A percentile compares a stretch with the other conserved stretches of the same genome.
These are phyloP conservation scores for Tenodera sinensis DNA, from an alignment of 2,888 invertebrate genomes.

Conservation along the genomic window DNA sequence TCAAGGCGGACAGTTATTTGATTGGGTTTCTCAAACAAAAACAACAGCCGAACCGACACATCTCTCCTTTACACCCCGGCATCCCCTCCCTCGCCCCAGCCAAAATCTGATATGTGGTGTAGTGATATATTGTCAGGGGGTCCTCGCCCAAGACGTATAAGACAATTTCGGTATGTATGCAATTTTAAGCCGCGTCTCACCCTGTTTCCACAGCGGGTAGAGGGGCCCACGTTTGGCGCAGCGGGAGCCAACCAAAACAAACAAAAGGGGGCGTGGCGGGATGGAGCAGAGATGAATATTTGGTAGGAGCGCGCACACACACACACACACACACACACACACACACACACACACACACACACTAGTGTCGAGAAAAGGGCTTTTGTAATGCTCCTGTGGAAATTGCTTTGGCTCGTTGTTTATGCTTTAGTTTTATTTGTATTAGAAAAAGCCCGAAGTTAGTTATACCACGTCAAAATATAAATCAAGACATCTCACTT, in stretches of 20 bases:
- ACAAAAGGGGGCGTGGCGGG: background rate
- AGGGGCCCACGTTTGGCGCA: background rate
- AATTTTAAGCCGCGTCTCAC: background rate
- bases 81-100: too few relatives aligned
- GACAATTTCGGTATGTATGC: constrained; percentile 9
- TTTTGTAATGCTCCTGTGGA: constrained; percentile 9
- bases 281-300: background rate
- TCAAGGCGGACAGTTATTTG: constrained; percentile 29
- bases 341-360: background rate
- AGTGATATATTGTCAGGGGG: constrained; percentile 15
- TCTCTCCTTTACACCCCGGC: background rate
- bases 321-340: background rate
- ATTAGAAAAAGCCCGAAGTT: constrained; percentile 1
- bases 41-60: background rate
- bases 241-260: background rate
- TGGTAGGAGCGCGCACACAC: background rate
- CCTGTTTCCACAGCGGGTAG: background rate
- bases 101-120: constrained; percentile 8
- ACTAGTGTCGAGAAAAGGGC: background rate
- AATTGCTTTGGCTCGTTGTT: constrained; percentile 8
- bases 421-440: constrained; percentile 4
- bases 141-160: constrained; percentile 11
- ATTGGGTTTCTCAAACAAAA: constrained; percentile 30
- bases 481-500: background rate
- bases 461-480: background rate